Evolutionary conservation across 2,888 invertebrate species (phyloP), one percentile per base, ranked within the genome.

Genomic region (Patella pellucida): DNA sequence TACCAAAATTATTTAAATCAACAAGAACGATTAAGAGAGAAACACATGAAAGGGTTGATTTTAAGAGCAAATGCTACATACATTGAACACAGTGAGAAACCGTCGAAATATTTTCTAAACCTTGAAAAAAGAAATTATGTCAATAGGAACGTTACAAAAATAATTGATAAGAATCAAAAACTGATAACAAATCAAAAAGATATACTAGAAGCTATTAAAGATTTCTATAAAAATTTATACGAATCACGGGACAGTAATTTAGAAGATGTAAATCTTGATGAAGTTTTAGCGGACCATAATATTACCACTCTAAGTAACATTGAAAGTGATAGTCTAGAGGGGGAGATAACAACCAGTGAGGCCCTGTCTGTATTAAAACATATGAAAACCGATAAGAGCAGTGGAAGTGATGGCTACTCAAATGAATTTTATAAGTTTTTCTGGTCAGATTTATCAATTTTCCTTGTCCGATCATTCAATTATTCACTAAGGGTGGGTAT

Each of bases 221-320:
- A 23, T 62, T 62, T 62, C 15, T 62, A 62, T 23, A 62, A 62
- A 23, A 19, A n/a, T 62, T 62, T 62, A 62, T 62, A 62, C 23
- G 23, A 23, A 23, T 62, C 62, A 62, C 19, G 23, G 23, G 62
- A 62, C 12, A 23, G 12, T 12, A 23, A 62, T 12, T 62, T 62
- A 62, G 62, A 62, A 62, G 62, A 62, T 62, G 23, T 62, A 9
- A 23, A 62, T 23, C 62, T 62, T 23, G 19, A 19, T 62, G 62
- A 62, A 23, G 19, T 62, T 14, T 62, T 62, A 23, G 14, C 19
- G 14, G 23, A 19, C 11, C 19, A 19, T 3, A 11, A 62, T 62
- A 62, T 62, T 23, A 19, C 12, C 23, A 62, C 23, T 23, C 23
- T 62, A 3, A 62, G 23, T 62, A 62, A 19, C 3, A 14, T 7